Evolutionary conservation across 2,888 invertebrate genomes (phyloP).

Genomic region (Prosopocoilus inquinatus): DNA sequence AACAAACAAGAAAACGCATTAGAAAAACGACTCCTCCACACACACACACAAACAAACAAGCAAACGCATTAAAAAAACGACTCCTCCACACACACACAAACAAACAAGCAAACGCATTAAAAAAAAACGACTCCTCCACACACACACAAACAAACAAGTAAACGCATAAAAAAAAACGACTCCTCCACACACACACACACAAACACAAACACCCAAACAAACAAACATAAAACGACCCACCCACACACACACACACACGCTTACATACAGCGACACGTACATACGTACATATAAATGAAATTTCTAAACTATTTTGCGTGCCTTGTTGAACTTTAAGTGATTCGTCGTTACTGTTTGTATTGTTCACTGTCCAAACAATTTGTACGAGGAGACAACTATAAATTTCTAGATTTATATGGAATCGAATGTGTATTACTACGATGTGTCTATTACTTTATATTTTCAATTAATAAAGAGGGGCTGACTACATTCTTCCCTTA

Average conservation of each 20-base stretch:
- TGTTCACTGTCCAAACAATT: slow-evolving; percentile 30
- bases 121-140: no score
- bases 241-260: no score
- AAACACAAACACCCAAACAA: slow-evolving; percentile 12
- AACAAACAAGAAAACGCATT: slow-evolving; percentile 13
- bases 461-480: slow-evolving; percentile 48
- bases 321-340: slow-evolving; percentile 47
- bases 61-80: no score
- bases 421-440: slow-evolving; percentile 40
- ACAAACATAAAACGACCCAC: no score
- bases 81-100: slow-evolving; percentile 10
- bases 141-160: slow-evolving; percentile 12
- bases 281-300: slow-evolving; percentile 29
- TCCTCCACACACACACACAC: not conserved
- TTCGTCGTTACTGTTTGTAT: slow-evolving; percentile 33
- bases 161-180: no score
- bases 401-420: slow-evolving; percentile 49
- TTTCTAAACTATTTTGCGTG: slow-evolving; percentile 48
- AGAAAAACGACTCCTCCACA: no score
- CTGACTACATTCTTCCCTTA: slow-evolving; percentile 47
- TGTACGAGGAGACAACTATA: slow-evolving; percentile 37
- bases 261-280: no score
- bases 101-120: slow-evolving; percentile 13
- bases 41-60: not conserved
- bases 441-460: slow-evolving; percentile 49